Evolutionary conservation across 2,113 vertebrate genomes (phyloP).

Genomic region (Neoarius graeffei): DNA sequence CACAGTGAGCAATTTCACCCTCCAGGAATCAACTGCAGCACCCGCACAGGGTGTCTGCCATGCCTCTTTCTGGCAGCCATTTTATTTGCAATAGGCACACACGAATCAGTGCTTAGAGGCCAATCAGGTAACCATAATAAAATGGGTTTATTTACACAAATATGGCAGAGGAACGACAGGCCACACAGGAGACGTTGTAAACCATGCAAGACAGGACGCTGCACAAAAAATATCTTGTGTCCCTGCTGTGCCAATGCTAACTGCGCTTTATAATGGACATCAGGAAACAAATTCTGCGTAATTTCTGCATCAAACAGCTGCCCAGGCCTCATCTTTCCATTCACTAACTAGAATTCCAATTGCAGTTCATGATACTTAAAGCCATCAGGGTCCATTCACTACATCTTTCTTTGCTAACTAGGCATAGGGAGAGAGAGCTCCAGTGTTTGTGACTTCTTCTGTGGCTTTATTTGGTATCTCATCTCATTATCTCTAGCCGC

Average conservation of each 20-base stretch:
- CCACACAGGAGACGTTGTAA: slow-evolving; percentile 41
- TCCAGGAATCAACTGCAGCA: slow-evolving; percentile 8
- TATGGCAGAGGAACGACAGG: slow-evolving; percentile 27
- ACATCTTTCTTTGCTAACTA: neutral
- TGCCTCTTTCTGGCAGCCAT: slow-evolving; percentile 36
- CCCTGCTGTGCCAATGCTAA: neutral
- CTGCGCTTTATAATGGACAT: neutral
- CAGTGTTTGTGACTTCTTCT: neutral
- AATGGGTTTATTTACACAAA: slow-evolving; percentile 46
- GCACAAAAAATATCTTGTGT: slow-evolving; percentile 16
- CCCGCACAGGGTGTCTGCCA: slow-evolving; percentile 5
- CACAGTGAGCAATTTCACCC: slow-evolving; percentile 21
- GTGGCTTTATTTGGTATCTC: neutral
- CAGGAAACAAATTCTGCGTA: neutral
- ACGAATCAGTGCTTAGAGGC: slow-evolving; percentile 24
- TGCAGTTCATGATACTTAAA: neutral
- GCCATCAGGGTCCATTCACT: neutral
- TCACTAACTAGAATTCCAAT: slow-evolving; percentile 1
- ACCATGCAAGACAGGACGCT: slow-evolving; percentile 2
- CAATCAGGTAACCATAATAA: slow-evolving; percentile 50
- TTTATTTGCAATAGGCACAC: slow-evolving; percentile 35
- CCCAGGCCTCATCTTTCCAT: slow-evolving; percentile 1
- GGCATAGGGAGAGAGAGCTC: neutral
- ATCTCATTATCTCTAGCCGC: too few relatives aligned
- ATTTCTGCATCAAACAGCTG: slow-evolving; percentile 13